phyloP scores from a whole-genome alignment of 2,797 vertebrate species.

The Chanos chanos region DNA sequence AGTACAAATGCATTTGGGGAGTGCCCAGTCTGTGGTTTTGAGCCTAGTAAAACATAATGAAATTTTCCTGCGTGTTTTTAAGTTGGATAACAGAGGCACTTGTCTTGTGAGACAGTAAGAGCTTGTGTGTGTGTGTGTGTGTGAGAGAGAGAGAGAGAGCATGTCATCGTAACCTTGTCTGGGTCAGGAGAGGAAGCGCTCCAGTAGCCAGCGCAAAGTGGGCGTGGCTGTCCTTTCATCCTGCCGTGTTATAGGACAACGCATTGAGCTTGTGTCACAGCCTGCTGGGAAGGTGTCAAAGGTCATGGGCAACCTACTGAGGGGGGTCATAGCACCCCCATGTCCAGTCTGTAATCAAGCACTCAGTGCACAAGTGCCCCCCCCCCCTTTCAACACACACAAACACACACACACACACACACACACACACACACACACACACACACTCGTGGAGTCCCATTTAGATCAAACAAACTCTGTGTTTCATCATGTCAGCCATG shows the following conservation, averaged over 20 bases:
- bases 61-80: neutral
- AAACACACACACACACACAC: neutral
- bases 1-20: too few relatives aligned
- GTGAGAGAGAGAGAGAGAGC: neutral
- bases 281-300: conserved; percentile 60
- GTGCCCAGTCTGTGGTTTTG: too few relatives aligned
- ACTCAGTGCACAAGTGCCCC: conserved; percentile 55
- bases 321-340: conserved; percentile 62
- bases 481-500: conserved; percentile 67
- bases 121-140: conserved; percentile 1
- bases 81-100: too few relatives aligned
- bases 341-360: conserved; percentile 69
- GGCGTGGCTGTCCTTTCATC: conserved; percentile 65
- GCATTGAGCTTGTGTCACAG: conserved; percentile 57
- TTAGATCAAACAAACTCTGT: conserved; percentile 71
- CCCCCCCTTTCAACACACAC: conserved; percentile 9
- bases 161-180: conserved; percentile 42
- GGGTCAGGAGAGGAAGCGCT: conserved; percentile 58
- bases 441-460: conserved; percentile 32
- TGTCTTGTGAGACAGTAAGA: neutral
- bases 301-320: conserved; percentile 65
- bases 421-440: conserved; percentile 6
- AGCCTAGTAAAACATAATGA: too few relatives aligned
- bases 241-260: conserved; percentile 61
- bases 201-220: conserved; percentile 28